Base-by-base conservation (phyloP, 2,888 invertebrate genomes). In the Meandrusa payeni region DNA sequence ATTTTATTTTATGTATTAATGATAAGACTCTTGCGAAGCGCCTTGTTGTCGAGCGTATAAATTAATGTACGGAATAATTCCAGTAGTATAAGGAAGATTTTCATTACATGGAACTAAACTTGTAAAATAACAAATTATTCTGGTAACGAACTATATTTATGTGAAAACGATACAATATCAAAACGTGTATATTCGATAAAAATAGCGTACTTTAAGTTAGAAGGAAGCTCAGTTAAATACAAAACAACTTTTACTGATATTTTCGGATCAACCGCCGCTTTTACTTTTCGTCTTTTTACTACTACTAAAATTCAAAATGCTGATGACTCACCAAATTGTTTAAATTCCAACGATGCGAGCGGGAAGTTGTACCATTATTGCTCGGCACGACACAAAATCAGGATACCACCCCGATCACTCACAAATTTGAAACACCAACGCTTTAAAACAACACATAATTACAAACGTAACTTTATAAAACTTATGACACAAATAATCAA, bases 251-350 rank as follows among this genome's bases (percentile, higher is more conserved):
- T 19, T 26, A 19, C n/a, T 38, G 38, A 7, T 67, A 65, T 46
- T 57, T 33, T 36, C 9, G 28, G 27, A 36, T 19, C 32, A 38
- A 38, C 38, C 7, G 38, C 13, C 32, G 32, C 24, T 33, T 27
- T 26, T 17, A 38, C 5, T 29, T 32, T 36, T 42, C 17, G 11
- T 23, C 6, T 17, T 46, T 38, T 46, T 41, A 24, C 24, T 28
- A 13, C 47, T 50, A 28, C 33, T n/a, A n/a, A n/a, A 44, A 46
- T 61, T 65, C 62, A 58, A 65, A 76, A 70, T 56, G 64, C 52
- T 61, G 77, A 76, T 87, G 86, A 86, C 86, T 87, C 86, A 87
- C 86, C 83, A 64, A 78, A 78, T 85, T 69, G 74, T 85, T 85
- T 80, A 85, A 83, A 87, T 85, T 85, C 79, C 80, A 78, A 81